Conservation (phyloP, 2,888 invertebrate species). For the Bimastos eiseni region DNA sequence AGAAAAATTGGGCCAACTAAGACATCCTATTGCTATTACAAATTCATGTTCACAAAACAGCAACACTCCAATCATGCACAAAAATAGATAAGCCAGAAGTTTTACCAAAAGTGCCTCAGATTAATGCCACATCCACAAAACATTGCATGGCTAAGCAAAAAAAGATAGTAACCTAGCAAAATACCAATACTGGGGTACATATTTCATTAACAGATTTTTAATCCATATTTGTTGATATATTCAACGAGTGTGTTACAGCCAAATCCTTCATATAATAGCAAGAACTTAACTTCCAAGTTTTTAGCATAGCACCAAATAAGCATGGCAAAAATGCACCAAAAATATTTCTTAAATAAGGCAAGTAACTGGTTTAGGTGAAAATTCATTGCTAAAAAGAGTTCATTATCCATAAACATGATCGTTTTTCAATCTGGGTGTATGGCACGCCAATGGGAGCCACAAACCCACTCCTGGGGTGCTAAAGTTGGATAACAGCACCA, state of each 20-base stretch:
- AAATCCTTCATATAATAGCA: not conserved
- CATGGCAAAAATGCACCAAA: not conserved
- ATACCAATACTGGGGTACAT: not conserved
- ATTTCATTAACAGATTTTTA: not conserved
- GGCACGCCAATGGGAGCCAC: no score
- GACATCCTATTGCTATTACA: constrained; percentile 14
- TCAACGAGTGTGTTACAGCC: not conserved
- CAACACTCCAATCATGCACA: constrained; percentile 24
- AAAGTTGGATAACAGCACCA: no score
- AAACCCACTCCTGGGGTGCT: no score
- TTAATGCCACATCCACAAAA: not conserved
- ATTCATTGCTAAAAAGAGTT: not conserved
- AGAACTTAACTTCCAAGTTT: not conserved
- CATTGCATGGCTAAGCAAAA: not conserved
- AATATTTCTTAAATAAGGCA: not conserved
- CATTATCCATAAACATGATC: not conserved
- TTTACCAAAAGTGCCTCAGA: not conserved
- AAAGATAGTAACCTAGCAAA: not conserved
- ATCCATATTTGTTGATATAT: not conserved
- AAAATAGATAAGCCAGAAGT: constrained; percentile 18
- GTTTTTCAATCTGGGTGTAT: no score
- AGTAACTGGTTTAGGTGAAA: not conserved
- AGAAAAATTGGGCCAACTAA: constrained; percentile 2
- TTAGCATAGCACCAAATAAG: not conserved
- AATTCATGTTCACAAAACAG: constrained; percentile 22